These are phyloP conservation scores for Agrochola macilenta DNA, from an alignment of 2,888 invertebrate genomes.

Conservation along the genomic window DNA sequence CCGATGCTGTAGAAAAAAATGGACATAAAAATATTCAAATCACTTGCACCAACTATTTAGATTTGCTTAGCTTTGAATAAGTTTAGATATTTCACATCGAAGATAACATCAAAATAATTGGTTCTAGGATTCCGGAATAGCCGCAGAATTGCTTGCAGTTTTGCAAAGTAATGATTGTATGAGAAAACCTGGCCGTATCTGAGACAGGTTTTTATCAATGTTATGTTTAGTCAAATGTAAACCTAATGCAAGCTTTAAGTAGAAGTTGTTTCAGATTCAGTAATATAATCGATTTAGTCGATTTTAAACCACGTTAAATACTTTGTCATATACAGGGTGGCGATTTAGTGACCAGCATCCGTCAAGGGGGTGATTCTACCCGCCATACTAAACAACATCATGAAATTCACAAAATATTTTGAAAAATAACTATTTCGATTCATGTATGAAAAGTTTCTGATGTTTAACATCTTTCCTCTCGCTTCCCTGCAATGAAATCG, in stretches of 20 bases:
- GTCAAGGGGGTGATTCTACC: no score
- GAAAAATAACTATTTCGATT: no score
- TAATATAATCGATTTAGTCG: background rate
- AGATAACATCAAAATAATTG: background rate
- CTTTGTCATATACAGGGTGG: background rate
- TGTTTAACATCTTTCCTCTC: no score
- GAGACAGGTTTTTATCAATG: background rate
- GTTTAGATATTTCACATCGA: background rate
- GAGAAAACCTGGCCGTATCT: background rate
- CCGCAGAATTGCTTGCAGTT: background rate
- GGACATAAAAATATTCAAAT: background rate
- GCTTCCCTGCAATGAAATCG: no score
- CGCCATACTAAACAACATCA: no score
- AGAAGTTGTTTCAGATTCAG: background rate
- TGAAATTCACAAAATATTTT: no score
- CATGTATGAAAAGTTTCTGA: no score
- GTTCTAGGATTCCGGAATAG: constrained; percentile 1
- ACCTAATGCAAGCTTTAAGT: no score
- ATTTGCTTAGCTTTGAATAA: background rate
- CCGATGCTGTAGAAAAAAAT: constrained; percentile 8
- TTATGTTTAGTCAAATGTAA: background rate
- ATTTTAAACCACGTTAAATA: background rate
- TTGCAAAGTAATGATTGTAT: background rate
- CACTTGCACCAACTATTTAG: background rate
- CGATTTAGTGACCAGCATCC: no score